A percentile compares a stretch with the other conserved stretches of the same genome.
These are phyloP conservation scores for Murina feae DNA, from an alignment of 2,113 vertebrate genomes.

Conservation along the genomic window DNA sequence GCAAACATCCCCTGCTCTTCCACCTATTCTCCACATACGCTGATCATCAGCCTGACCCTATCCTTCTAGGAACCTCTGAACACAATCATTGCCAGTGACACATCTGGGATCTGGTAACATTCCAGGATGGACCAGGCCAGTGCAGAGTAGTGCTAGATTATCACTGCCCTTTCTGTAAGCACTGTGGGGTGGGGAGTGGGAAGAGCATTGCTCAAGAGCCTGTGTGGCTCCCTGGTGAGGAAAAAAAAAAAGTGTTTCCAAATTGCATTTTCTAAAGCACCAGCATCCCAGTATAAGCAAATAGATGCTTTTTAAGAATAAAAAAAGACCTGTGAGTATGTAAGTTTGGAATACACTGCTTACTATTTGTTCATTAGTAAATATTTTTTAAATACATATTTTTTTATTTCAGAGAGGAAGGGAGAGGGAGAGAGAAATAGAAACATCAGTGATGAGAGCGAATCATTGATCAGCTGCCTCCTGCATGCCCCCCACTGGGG, in stretches of 20 bases:
- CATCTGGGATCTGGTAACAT: neutral
- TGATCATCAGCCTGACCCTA: neutral
- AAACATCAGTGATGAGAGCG: too few relatives aligned
- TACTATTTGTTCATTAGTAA: neutral
- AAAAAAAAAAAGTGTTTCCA: neutral
- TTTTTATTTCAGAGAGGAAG: too few relatives aligned
- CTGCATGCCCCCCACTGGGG: too few relatives aligned
- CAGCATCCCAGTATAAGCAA: neutral
- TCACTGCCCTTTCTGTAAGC: neutral
- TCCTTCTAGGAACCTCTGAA: neutral
- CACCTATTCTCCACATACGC: neutral
- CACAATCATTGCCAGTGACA: neutral
- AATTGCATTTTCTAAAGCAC: neutral
- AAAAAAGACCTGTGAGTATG: neutral
- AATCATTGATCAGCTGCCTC: too few relatives aligned
- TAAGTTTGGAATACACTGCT: neutral
- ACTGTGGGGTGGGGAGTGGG: neutral
- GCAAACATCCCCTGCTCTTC: neutral
- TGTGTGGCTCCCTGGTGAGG: neutral
- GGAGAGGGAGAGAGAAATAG: too few relatives aligned
- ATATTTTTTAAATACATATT: too few relatives aligned
- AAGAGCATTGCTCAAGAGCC: neutral
- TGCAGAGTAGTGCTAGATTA: neutral
- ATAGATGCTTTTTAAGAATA: constrained; percentile 9
- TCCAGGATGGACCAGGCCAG: neutral